Evolutionary conservation across 2,888 invertebrate genomes (phyloP), one percentile per base, ranked within the genome.

Genomic region (Erebia aethiops): DNA sequence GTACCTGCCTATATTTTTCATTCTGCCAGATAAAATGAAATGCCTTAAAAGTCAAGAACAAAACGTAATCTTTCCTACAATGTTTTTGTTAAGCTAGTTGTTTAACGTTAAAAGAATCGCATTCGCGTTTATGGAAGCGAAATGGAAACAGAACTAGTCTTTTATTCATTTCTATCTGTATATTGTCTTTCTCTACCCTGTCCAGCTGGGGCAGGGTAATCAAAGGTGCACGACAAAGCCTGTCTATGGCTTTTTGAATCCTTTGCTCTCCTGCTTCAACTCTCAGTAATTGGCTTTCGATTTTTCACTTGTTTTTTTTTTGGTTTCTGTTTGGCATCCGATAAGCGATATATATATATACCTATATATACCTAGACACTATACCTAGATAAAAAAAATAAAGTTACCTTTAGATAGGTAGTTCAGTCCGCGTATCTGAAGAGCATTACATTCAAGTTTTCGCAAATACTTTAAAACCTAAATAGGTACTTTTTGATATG

Each of bases 211-310:
- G 67, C 69, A 16, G 83, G 84, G 89, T 92, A 92, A 92, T 92
- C 91, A 92, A 91, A 92, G 90, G 89, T 87, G 85, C 84, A 87
- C 84, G 81, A 90, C 90, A 90, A 91, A 91, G 89, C 84, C 87
- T 82, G 86, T 87, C 85, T 86, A 84, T 76, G 82, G 84, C 86
- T 89, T 90, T 91, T 88, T 87, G 87, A 87, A 84, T 84, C 86
- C 87, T 87, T 86, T 88, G 84, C 82, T 78, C 79, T 82, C 81
- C 83, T 85, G 87, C 87, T 86, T 86, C 85, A 86, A 87, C 84
- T 84, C 84, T 82, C 85, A 77, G 86, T 91, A 91, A 92, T 92
- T 91, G 91, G 82, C 87, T 89, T 91, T 90, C 88, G 85, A 90
- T 89, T 86, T 85, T 85, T 82, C 82, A 78, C 75, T 75, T 76